Base-by-base conservation (phyloP, 2,113 vertebrate genomes). In the Bostrychus sinensis region DNA sequence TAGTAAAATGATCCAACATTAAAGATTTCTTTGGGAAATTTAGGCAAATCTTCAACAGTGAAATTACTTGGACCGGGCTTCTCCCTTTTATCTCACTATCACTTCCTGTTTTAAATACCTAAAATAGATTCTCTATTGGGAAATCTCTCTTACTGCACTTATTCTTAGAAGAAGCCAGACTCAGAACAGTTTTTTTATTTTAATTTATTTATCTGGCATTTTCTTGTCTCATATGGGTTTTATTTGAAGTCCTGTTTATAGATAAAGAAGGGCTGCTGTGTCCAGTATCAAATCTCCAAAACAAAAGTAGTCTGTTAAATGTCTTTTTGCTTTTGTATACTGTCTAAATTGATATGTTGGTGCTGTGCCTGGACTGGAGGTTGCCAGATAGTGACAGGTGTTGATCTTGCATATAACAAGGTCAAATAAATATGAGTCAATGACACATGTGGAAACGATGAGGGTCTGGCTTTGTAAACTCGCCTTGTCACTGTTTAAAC, bases 391-490 rank as follows among this genome's bases (percentile, higher is more conserved):
- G 32, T 17, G 70, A 51, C 72, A 79, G 70, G 74, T 78, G 75
- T 63, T 86, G 74, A 77, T 76, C 48, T 74, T 59, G 54, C 22
- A 19, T 36, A 55, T 28, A 56, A 63, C 68, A 70, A 61, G 68
- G 54, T 78, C 68, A 64, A 53, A 20, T 16, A 36, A 62, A 75
- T 57, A 66, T 58, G 61, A 67, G 56, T 7, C 22, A 3, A 34
- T 37, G 34, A 55, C 48, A 22, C 2, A 0, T 19, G 11, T 17
- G 13, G 37, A 3, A 16, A 39, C 13, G 19, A 20, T 39, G 57
- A n/a, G 16, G 74, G 26, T 53, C 1, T 5, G 20, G 67, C 26
- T 53, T 53, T 2, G 13, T 62, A 38, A 41, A 66, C 13, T 2
- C 13, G 1, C 12, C 55, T 73, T 70, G 56, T 77, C 75, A 16